Conservation (phyloP, 2,797 vertebrate genomes). For the Alosa sapidissima region DNA sequence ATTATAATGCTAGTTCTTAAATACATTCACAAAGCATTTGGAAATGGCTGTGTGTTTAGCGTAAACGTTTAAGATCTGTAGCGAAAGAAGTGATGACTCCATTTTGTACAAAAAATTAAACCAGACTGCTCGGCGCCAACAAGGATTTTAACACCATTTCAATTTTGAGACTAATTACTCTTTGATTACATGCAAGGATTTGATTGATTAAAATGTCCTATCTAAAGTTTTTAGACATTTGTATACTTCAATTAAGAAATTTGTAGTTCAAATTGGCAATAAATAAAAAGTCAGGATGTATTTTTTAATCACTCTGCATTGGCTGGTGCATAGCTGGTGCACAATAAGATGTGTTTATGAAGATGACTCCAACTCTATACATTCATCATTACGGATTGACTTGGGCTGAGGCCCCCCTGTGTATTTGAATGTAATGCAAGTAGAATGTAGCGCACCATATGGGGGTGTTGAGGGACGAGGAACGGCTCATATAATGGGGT, state of each 20-base stretch:
- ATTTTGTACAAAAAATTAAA: conserved; percentile 15
- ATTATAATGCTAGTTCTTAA: background rate
- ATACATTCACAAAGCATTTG: conserved; percentile 8
- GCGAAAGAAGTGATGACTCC: background rate
- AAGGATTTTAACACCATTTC: background rate
- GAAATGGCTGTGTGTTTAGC: background rate
- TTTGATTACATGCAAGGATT: background rate
- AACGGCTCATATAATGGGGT: background rate
- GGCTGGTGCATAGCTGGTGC: background rate
- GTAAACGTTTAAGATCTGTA: background rate
- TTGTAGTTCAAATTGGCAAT: background rate
- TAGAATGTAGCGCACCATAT: no score
- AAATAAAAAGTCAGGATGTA: background rate
- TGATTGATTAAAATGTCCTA: background rate
- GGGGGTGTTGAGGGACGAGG: background rate
- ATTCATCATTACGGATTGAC: background rate
- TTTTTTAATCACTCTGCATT: background rate
- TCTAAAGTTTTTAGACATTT: background rate
- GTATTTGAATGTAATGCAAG: background rate
- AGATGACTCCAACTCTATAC: background rate
- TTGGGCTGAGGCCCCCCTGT: background rate
- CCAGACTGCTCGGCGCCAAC: background rate
- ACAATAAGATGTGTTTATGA: background rate
- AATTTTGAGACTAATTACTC: background rate
- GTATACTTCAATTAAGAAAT: background rate